Percentiles rank a stretch among this genome's conserved stretches.
phyloP scores from a whole-genome alignment of 2,797 vertebrate genomes.

The Hypotaenidia philippensis region DNA sequence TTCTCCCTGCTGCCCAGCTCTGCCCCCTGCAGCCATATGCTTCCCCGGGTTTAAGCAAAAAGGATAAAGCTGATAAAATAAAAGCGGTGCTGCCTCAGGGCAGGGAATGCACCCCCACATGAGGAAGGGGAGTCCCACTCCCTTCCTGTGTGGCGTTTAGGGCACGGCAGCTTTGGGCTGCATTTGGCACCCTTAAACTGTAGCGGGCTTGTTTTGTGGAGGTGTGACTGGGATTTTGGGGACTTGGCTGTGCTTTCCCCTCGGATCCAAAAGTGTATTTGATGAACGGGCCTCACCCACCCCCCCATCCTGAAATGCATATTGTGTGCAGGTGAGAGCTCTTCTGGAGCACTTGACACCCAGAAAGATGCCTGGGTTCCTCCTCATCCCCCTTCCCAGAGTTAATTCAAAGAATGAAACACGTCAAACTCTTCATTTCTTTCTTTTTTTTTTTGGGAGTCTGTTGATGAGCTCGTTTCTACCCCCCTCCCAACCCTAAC shows the following conservation, averaged over 20 bases:
- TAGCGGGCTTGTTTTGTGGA: rapidly evolving
- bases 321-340: background rate
- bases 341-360: background rate
- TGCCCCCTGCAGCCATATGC: background rate
- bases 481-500: background rate
- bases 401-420: background rate
- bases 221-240: background rate
- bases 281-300: background rate
- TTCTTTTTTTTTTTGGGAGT: background rate
- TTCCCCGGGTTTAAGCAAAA: rapidly evolving
- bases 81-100: background rate
- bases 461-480: background rate
- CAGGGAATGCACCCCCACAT: rapidly evolving
- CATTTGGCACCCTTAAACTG: background rate
- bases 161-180: background rate
- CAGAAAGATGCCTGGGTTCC: background rate
- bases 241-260: background rate
- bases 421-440: no score
- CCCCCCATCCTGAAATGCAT: background rate
- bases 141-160: rapidly evolving
- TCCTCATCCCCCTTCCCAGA: background rate
- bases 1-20: rapidly evolving
- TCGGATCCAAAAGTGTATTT: background rate
- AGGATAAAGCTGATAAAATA: background rate
- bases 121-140: background rate